A percentile compares a stretch with the other conserved stretches of the same genome.
Conservation (phyloP, 2,888 invertebrate species). For the Cetonia aurata region DNA sequence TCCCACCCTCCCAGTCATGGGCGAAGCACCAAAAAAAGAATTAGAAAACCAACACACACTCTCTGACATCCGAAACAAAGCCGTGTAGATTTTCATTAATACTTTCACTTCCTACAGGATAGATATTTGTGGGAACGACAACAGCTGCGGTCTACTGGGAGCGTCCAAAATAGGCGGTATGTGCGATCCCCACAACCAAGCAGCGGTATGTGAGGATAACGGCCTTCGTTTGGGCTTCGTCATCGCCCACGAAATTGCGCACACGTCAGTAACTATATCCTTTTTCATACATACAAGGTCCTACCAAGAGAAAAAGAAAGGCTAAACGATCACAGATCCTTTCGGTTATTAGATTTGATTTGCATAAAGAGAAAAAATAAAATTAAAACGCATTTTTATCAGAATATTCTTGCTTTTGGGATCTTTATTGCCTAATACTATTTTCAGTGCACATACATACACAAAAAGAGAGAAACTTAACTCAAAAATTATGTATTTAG, state of each 20-base stretch:
- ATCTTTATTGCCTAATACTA: too few relatives aligned
- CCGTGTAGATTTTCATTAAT: conserved; percentile 39
- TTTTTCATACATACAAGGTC: conserved; percentile 29
- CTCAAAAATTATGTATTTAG: too few relatives aligned
- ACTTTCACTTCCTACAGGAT: conserved; percentile 55
- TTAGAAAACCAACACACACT: conserved; percentile 32
- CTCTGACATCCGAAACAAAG: conserved; percentile 33
- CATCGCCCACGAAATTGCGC: conserved; percentile 72
- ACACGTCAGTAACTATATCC: conserved; percentile 67
- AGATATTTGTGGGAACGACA: conserved; percentile 62
- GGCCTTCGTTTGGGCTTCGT: conserved; percentile 71
- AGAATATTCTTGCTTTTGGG: too few relatives aligned
- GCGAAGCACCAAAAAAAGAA: background rate
- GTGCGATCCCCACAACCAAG: conserved; percentile 70
- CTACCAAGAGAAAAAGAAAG: background rate
- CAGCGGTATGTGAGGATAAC: conserved; percentile 70
- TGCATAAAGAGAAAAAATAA: too few relatives aligned
- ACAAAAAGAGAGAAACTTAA: too few relatives aligned
- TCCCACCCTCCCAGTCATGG: conserved; percentile 12
- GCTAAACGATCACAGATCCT: background rate
- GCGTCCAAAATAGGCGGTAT: conserved; percentile 70
- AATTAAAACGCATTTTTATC: too few relatives aligned
- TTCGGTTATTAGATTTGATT: background rate
- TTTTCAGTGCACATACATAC: too few relatives aligned
- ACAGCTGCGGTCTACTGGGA: conserved; percentile 67